Conservation (phyloP, 1,140 invertebrate species). For the Trypoxylus dichotomus region DNA sequence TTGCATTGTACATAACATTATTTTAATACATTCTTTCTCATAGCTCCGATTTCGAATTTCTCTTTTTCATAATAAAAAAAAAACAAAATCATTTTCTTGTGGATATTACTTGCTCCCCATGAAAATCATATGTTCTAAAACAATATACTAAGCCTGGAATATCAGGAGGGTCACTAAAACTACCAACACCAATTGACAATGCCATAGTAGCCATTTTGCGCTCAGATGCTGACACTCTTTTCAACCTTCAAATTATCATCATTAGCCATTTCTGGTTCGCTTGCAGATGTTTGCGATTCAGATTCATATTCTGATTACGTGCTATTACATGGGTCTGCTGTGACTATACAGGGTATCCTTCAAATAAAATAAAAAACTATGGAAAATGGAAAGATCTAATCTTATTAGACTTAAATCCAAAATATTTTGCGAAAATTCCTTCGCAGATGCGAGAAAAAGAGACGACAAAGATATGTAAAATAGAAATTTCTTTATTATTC, state of each 20-base stretch:
- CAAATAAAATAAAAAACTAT: no score
- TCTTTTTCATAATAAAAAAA: no score
- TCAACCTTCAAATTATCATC: constrained; percentile 20
- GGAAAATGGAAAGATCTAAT: no score
- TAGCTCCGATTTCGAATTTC: no score
- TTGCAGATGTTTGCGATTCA: constrained; percentile 26
- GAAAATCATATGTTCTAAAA: constrained; percentile 96
- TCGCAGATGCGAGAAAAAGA: no score
- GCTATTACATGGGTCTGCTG: constrained; percentile 35
- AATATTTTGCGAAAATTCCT: no score
- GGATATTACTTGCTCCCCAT: constrained; percentile 89
- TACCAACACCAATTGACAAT: constrained; percentile 70
- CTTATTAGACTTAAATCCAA: no score
- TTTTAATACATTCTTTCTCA: no score
- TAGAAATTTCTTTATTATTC: no score
- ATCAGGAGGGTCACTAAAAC: constrained; percentile 71
- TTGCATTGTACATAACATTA: no score
- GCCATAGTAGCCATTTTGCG: constrained; percentile 64
- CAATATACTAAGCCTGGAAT: constrained; percentile 90
- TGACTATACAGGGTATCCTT: no score
- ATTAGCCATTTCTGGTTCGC: constrained; percentile 7
- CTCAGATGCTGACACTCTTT: constrained; percentile 18
- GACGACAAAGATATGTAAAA: no score
- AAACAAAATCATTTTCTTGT: constrained; percentile 83
- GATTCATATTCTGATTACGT: constrained; percentile 41